A percentile compares a stretch with the other conserved stretches of the same genome.
These are phyloP conservation scores for Drosophila tanythrix DNA, from an alignment of 2,888 invertebrate species.

Conservation along the genomic window DNA sequence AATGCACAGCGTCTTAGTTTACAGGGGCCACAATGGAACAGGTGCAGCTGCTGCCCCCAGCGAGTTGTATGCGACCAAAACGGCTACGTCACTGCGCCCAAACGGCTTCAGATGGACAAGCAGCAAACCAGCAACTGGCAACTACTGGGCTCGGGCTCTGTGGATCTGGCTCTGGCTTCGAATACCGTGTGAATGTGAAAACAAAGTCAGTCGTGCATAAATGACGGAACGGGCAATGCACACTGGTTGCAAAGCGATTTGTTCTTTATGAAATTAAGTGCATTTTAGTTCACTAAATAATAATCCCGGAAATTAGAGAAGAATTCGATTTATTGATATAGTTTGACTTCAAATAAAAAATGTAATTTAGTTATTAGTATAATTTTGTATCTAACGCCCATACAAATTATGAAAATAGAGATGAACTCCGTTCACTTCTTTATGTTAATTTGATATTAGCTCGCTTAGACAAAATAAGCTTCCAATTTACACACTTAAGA, in stretches of 20 bases:
- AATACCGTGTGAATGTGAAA: slow-evolving; percentile 80
- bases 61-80: slow-evolving; percentile 14
- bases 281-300: background rate
- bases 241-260: slow-evolving; percentile 51
- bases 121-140: slow-evolving; percentile 51
- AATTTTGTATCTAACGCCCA: too few species aligned
- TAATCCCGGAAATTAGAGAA: background rate
- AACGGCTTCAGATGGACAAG: slow-evolving; percentile 66
- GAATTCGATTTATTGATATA: background rate
- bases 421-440: background rate
- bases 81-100: slow-evolving; percentile 69
- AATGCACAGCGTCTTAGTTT: slow-evolving; percentile 74
- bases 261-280: background rate
- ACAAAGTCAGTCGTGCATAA: slow-evolving; percentile 82
- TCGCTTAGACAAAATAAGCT: background rate
- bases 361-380: too few species aligned
- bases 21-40: slow-evolving; percentile 59
- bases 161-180: slow-evolving; percentile 52
- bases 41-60: slow-evolving; percentile 63
- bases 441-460: background rate
- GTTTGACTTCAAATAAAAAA: background rate
- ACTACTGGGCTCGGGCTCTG: slow-evolving; percentile 68
- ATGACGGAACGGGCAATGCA: slow-evolving; percentile 72
- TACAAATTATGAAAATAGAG: background rate
- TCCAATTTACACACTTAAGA: background rate